Conservation (phyloP, 2,888 invertebrate genomes). For the Melanostoma mellinum region DNA sequence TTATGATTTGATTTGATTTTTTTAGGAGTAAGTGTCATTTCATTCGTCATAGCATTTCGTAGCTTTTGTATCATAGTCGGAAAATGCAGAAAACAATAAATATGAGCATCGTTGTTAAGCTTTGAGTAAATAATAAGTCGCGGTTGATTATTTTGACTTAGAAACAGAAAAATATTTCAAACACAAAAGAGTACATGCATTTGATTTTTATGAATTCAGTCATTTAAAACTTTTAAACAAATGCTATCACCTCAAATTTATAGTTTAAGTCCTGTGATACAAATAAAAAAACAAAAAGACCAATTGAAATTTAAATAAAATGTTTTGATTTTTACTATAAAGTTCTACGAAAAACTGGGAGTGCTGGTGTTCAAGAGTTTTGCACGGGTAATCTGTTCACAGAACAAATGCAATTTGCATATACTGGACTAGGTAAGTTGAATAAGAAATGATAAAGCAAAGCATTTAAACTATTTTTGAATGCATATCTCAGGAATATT, state of each 20-base stretch:
- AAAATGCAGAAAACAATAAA: constrained; percentile 13
- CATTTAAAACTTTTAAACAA: neutral
- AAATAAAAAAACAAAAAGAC: neutral
- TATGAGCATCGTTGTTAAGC: too few relatives aligned
- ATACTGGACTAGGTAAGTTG: too few relatives aligned
- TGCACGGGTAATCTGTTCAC: too few relatives aligned
- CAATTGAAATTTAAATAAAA: constrained; percentile 6
- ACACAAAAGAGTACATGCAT: neutral
- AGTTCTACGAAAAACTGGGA: too few relatives aligned
- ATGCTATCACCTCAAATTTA: constrained; percentile 20
- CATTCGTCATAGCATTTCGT: constrained; percentile 32
- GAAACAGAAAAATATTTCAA: too few relatives aligned
- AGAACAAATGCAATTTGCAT: too few relatives aligned
- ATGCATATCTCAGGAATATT: too few relatives aligned
- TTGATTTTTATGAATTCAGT: neutral
- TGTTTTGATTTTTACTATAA: neutral
- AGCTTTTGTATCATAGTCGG: constrained; percentile 39
- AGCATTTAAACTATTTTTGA: too few relatives aligned
- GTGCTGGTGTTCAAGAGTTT: too few relatives aligned
- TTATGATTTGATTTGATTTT: constrained; percentile 8
- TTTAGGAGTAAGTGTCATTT: constrained; percentile 33
- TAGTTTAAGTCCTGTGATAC: constrained; percentile 29
- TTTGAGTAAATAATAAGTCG: too few relatives aligned
- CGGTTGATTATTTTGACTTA: too few relatives aligned
- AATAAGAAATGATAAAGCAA: too few relatives aligned